Base-by-base conservation (phyloP, 2,113 vertebrate species). In the Phasianus colchicus region DNA sequence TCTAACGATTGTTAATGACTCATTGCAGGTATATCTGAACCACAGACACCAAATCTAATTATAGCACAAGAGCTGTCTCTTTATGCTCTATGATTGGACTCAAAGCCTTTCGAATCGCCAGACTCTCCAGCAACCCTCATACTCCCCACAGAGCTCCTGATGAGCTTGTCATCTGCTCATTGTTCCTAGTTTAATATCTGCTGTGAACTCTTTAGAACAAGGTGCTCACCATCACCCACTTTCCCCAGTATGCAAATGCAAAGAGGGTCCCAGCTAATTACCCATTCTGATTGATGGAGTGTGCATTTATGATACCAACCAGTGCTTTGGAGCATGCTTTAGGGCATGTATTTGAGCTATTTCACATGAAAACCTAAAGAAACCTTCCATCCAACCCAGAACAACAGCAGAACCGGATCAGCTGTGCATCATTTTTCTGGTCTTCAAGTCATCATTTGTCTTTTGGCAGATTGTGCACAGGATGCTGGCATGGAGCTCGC, bases 371-470 rank as follows among this genome's bases (percentile, higher is more conserved):
- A 91, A 64, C 24, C 18, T 61, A 64, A 88, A 87, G 42, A 34
- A 77, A 29, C 83, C 47, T 58, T 89, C 47, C 40, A 30, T 82
- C 20, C 34, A 54, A 29, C 34, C 29, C 65, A 61, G 64, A 85
- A 65, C 13, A 91, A 64, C 79, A 34, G 18, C 1, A 4, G 83
- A 55, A 29, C 3, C 91, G 78, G 87, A 85, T 83, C 55, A 80
- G 32, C 17, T 92, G 60, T 70, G 43, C 34, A 47, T 80, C 43
- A 47, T 60, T 89, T 69, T 86, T 13, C 70, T 90, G 79, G 30
- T 84, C 91, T 86, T 96, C 79, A 82, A 75, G 38, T n/a, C 70
- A 25, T 45, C 83, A 81, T 86, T 77, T 93, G 32, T 67, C 72
- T 88, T 77, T 81, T 94, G 73, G 61, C 79, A 88, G 76, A 32